phyloP scores from a whole-genome alignment of 2,888 invertebrate species.

The Torymus aiolomorphi region DNA sequence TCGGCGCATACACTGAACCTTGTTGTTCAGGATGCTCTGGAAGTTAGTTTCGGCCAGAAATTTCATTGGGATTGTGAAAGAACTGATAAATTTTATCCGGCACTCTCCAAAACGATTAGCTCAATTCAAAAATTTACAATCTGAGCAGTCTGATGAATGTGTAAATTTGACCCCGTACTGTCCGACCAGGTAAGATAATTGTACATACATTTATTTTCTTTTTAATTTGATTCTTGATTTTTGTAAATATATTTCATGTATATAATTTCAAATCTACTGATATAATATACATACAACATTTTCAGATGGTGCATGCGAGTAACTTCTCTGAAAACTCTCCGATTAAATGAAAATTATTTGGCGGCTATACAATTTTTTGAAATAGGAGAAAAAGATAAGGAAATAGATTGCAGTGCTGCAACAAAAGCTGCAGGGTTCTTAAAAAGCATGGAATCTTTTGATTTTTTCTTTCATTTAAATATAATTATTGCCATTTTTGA shows the following conservation, averaged over 20 bases:
- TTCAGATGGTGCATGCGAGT: conserved; percentile 55
- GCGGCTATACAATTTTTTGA: conserved; percentile 50
- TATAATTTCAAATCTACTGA: too few relatives aligned
- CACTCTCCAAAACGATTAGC: conserved; percentile 57
- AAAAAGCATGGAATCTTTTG: too few relatives aligned
- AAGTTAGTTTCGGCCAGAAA: background rate
- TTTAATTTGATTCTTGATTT: background rate
- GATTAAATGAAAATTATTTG: conserved; percentile 43
- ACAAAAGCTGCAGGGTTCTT: conserved; percentile 54
- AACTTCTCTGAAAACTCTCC: conserved; percentile 54
- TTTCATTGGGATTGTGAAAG: conserved; percentile 16
- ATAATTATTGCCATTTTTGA: too few relatives aligned
- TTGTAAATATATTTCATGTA: too few relatives aligned
- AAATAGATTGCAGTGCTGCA: too few relatives aligned
- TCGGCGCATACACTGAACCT: conserved; percentile 29
- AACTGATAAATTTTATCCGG: conserved; percentile 51
- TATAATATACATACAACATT: too few relatives aligned
- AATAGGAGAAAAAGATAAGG: background rate
- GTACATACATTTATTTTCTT: background rate
- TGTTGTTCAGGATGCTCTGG: conserved; percentile 24
- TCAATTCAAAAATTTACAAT: conserved; percentile 53
- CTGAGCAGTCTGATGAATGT: conserved; percentile 19
- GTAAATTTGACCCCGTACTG: background rate
- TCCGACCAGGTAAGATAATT: background rate
- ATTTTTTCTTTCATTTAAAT: too few relatives aligned